Percentiles rank a stretch among this genome's conserved stretches.
Evolutionary conservation across 2,113 vertebrate species (phyloP).

Genomic region (Xiphophorus hellerii): DNA sequence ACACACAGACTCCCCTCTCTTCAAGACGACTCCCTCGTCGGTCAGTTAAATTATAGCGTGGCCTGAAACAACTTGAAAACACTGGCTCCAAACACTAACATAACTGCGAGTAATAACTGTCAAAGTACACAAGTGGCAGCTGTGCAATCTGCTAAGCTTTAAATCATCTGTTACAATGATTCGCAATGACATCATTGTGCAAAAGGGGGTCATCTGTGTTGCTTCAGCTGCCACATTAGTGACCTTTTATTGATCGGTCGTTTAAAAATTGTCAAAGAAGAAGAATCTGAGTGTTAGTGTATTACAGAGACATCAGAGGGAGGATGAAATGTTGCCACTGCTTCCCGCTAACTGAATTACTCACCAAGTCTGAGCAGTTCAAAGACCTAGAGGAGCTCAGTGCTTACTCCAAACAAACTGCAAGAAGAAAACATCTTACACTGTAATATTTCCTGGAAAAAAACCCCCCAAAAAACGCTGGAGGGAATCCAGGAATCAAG

Average conservation of each 20-base stretch:
- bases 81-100: conserved; percentile 45
- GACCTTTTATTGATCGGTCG: conserved; percentile 20
- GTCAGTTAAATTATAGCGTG: conserved; percentile 68
- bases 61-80: conserved; percentile 28
- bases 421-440: conserved; percentile 24
- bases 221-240: conserved; percentile 8
- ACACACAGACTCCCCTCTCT: conserved; percentile 61
- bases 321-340: conserved; percentile 21
- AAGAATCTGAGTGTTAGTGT: conserved; percentile 13
- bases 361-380: conserved; percentile 51
- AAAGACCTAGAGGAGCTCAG: conserved; percentile 49
- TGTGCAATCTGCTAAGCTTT: conserved; percentile 9
- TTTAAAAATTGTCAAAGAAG: conserved; percentile 19
- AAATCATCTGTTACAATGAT: conserved; percentile 37
- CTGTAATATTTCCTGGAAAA: conserved; percentile 25
- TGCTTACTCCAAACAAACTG: conserved; percentile 56
- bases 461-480: not conserved
- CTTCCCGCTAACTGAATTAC: conserved; percentile 49
- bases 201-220: conserved; percentile 6
- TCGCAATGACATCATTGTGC: conserved; percentile 56
- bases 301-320: conserved; percentile 18
- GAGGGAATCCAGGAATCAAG: conserved; percentile 45
- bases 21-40: conserved; percentile 61
- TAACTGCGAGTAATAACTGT: conserved; percentile 1
- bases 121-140: conserved; percentile 11